Base-by-base conservation (phyloP, 2,113 vertebrate genomes). In the Oncorhynchus mykiss region DNA sequence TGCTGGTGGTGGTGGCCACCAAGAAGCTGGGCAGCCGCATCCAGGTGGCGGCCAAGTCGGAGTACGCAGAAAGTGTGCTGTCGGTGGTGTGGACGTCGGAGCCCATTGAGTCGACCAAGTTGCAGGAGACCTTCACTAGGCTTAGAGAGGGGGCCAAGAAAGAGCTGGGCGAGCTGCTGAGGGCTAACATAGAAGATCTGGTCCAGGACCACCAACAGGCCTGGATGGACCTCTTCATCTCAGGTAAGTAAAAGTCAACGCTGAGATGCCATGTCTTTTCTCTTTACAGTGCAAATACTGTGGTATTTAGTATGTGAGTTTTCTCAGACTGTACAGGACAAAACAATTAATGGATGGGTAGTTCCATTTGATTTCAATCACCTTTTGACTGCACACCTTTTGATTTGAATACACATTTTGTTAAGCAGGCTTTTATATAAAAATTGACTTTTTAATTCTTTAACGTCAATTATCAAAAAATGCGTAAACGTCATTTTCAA, bases 141-240 rank as follows among this genome's bases (percentile, higher is more conserved):
- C 93, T 99, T 22, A 90, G 93, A 81, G 97, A 98, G 2, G 88
- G 91, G 0, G 96, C 94, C 60, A 95, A 93, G 67, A 95, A 93
- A 60, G 97, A 99, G 82, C 94, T 99, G 90, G 86, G 88, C 77
- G 96, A 98, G 78, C 90, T 98, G 74, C 86, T 99, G 88, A 91
- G 92, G 74, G 85, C 91, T 82, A 92, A 85, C 0, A 86, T 93
- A 4, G 93, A 96, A 0, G 94, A 96, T 11, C 87, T 99, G 71
- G 88, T 96, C 6, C 84, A 86, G 54, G 95, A 97, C 39, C 98
- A 99, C 89, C 96, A 95, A 82, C 93, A 93, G 84, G 95, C 94
- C n/a, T 99, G 98, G 98, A 89, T 92, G 16, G 96, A 99, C 81
- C 94, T 99, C 60, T 97, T 99, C 84, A 95, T 95, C 83, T 97